Conservation (phyloP, 2,113 vertebrate genomes). For the Pelvicachromis taeniatus region DNA sequence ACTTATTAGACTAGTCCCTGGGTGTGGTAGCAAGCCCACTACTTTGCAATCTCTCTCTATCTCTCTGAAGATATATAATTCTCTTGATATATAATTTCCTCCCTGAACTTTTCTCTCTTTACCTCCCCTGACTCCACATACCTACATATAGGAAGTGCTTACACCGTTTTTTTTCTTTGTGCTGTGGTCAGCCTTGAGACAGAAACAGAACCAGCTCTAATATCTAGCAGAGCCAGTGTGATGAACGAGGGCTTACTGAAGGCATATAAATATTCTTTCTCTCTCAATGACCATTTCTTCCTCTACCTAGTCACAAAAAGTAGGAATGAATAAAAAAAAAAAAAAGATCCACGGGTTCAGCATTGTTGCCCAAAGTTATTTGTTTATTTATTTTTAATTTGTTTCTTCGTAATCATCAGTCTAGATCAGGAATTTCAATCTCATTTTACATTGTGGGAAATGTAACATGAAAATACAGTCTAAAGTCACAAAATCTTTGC, state of each 20-base stretch:
- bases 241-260: conserved; percentile 53
- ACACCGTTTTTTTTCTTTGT: conserved; percentile 64
- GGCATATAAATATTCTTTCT: conserved; percentile 49
- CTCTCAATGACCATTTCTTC: conserved; percentile 31
- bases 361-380: not conserved
- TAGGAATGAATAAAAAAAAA: not conserved
- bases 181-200: conserved; percentile 66
- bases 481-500: not conserved
- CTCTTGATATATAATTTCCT: conserved; percentile 49
- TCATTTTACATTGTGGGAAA: not conserved
- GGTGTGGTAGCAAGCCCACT: conserved; percentile 27
- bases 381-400: not conserved
- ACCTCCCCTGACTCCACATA: conserved; percentile 51
- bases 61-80: conserved; percentile 52
- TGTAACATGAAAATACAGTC: not conserved
- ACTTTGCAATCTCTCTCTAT: conserved; percentile 40
- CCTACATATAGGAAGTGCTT: conserved; percentile 61
- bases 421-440: not conserved
- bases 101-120: conserved; percentile 25
- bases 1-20: conserved; percentile 52
- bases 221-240: conserved; percentile 51
- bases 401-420: not conserved
- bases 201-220: conserved; percentile 58
- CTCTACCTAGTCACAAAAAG: conserved; percentile 25
- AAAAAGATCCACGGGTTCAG: not conserved